A percentile compares a stretch with the other conserved stretches of the same genome.
Conservation (phyloP, 2,797 vertebrate species). For the Cuniculus paca region DNA sequence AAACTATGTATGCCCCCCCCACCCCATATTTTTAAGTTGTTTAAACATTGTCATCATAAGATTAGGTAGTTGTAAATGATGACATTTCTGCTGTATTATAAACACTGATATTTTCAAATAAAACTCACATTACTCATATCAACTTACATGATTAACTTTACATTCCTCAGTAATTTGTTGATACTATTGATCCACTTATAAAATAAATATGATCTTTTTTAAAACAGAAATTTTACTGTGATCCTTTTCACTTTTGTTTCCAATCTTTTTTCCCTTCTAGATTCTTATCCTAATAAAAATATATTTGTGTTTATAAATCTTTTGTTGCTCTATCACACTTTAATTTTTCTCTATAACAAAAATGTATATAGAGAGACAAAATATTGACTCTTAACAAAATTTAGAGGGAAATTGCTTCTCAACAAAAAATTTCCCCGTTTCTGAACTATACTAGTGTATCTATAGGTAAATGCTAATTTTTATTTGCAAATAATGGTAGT, state of each 20-base stretch:
- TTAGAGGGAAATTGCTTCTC: slow-evolving; percentile 52
- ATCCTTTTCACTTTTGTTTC: slow-evolving; percentile 18
- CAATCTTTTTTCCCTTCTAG: background rate
- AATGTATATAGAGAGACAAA: background rate
- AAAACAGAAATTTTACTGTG: background rate
- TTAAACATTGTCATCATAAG: background rate
- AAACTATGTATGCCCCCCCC: background rate
- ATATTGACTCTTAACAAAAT: slow-evolving; percentile 2
- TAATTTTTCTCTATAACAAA: background rate
- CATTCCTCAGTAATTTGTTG: background rate
- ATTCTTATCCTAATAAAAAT: slow-evolving; percentile 9
- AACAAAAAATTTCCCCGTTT: background rate
- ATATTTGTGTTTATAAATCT: background rate
- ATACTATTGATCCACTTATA: background rate
- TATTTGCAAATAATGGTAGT: background rate
- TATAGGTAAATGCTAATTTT: background rate
- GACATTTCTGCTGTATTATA: background rate
- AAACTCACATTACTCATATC: slow-evolving; percentile 17
- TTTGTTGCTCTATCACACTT: background rate
- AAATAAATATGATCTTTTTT: slow-evolving; percentile 16
- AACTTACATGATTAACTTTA: slow-evolving; percentile 29
- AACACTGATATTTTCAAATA: slow-evolving; percentile 37
- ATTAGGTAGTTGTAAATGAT: slow-evolving; percentile 11
- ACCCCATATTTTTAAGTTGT: background rate
- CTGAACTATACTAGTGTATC: background rate